These are phyloP conservation scores for Melanogrammus aeglefinus DNA, from an alignment of 2,797 vertebrate species.

Conservation along the genomic window DNA sequence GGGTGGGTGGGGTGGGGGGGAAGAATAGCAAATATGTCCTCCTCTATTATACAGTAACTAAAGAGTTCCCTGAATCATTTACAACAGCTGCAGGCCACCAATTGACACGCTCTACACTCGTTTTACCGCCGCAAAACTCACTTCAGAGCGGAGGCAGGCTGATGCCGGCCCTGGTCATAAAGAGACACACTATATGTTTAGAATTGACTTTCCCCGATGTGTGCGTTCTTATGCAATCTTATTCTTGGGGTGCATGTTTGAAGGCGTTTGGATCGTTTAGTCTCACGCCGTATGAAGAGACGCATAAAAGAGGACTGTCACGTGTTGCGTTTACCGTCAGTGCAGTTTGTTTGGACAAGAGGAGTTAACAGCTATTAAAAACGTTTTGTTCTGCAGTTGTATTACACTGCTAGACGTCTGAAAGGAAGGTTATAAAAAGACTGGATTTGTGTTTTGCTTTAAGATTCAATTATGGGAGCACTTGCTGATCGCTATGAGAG, in stretches of 20 bases:
- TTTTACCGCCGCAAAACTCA: neutral
- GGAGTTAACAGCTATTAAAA: neutral
- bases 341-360: neutral
- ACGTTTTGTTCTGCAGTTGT: neutral
- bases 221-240: neutral
- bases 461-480: neutral
- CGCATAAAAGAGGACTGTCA: neutral
- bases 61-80: neutral
- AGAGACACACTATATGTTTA: neutral
- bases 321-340: neutral
- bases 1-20: constrained; percentile 11
- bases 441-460: neutral
- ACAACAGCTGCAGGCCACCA: neutral
- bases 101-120: neutral
- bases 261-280: neutral
- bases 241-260: neutral
- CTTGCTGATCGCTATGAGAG: neutral
- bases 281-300: neutral
- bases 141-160: neutral
- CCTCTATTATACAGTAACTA: constrained; percentile 13
- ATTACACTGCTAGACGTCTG: neutral
- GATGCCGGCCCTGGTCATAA: neutral
- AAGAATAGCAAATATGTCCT: constrained; percentile 33
- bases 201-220: neutral
- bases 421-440: neutral